A percentile compares a stretch with the other conserved stretches of the same genome.
These are phyloP conservation scores for Apamea monoglypha DNA, from an alignment of 2,888 invertebrate species.

Conservation along the genomic window DNA sequence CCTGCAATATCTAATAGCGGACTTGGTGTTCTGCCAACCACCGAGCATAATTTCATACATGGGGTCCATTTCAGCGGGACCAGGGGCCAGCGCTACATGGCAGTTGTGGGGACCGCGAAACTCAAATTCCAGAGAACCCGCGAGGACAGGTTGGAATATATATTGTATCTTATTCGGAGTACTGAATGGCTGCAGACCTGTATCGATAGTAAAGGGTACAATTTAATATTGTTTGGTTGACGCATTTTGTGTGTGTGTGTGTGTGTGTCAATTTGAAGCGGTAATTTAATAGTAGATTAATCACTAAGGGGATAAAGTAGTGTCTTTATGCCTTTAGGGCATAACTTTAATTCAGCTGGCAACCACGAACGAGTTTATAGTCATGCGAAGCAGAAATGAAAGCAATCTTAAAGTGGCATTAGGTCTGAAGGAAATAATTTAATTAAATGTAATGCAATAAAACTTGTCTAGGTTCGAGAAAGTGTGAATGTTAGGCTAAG, in stretches of 20 bases:
- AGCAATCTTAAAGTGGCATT: slow-evolving; percentile 50
- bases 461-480: slow-evolving; percentile 26
- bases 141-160: slow-evolving; percentile 89
- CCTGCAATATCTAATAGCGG: slow-evolving; percentile 91
- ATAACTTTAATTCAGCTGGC: slow-evolving; percentile 58
- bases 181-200: slow-evolving; percentile 87
- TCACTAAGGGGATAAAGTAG: too few species aligned
- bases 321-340: slow-evolving; percentile 28
- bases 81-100: slow-evolving; percentile 90
- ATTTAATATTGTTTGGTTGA: slow-evolving; percentile 66
- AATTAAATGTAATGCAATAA: slow-evolving; percentile 25
- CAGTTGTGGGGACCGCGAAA: slow-evolving; percentile 92
- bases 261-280: slow-evolving; percentile 6
- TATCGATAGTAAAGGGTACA: slow-evolving; percentile 73
- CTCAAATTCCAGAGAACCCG: slow-evolving; percentile 89
- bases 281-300: background rate
- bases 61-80: slow-evolving; percentile 89
- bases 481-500: slow-evolving; percentile 14
- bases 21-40: slow-evolving; percentile 92
- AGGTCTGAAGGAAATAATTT: slow-evolving; percentile 46
- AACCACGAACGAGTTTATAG: slow-evolving; percentile 54
- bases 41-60: slow-evolving; percentile 93
- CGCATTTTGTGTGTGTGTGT: slow-evolving; percentile 82
- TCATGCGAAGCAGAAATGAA: slow-evolving; percentile 45
- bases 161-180: slow-evolving; percentile 91